Percentiles rank a stretch among this genome's conserved stretches.
Evolutionary conservation across 2,113 vertebrate genomes (phyloP).

Genomic region (Telmatochromis bifrenatus): DNA sequence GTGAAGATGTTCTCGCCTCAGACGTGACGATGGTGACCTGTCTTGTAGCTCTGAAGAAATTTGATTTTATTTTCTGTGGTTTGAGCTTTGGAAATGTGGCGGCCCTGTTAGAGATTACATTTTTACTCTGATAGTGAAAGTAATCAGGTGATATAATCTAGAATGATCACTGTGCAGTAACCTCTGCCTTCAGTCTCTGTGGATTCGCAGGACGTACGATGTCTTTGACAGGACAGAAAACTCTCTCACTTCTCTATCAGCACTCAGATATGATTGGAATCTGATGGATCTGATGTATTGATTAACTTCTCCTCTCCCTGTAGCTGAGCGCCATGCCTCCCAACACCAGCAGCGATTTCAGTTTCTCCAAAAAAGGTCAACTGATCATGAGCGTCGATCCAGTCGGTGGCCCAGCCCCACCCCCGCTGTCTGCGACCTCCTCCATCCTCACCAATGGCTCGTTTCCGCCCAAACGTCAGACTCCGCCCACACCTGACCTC

Average conservation of each 20-base stretch:
- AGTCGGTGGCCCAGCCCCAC: neutral
- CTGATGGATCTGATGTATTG: neutral
- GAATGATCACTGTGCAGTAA: neutral
- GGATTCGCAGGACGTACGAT: neutral
- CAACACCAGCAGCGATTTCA: conserved; percentile 78
- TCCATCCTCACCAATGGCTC: conserved; percentile 23
- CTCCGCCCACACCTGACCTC: conserved; percentile 67
- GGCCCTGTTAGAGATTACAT: neutral
- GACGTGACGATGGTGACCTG: neutral
- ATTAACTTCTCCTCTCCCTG: neutral
- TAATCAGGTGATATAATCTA: neutral
- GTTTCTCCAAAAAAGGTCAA: conserved; percentile 86
- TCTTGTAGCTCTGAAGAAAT: neutral
- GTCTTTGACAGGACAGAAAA: neutral
- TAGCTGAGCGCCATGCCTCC: conserved; percentile 82
- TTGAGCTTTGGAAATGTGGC: neutral
- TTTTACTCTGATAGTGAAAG: neutral
- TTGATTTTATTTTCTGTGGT: neutral
- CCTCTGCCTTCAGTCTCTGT: neutral
- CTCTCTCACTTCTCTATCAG: neutral
- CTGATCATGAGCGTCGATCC: conserved; percentile 80
- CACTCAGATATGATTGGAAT: neutral
- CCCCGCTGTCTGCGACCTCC: conserved; percentile 14
- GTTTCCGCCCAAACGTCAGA: neutral
- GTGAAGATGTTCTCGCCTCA: neutral